Percentiles rank a stretch among this genome's conserved stretches.
These are phyloP conservation scores for Virgularia gustaviana DNA, from an alignment of 92 coral and sea anemone genomes.

Conservation along the genomic window DNA sequence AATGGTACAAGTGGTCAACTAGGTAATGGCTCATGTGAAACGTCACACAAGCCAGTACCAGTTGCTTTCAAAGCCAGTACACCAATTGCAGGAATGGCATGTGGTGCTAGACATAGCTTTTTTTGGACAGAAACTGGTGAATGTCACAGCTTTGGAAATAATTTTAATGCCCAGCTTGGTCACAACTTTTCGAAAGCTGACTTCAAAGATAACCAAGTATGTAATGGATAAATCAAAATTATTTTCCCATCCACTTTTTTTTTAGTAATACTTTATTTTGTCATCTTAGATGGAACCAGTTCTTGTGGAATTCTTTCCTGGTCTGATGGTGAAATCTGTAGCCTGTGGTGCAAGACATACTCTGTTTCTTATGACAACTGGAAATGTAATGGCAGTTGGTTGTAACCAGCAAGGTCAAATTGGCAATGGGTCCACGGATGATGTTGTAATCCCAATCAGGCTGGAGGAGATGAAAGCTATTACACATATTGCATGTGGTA, in stretches of 20 bases:
- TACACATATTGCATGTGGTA: slow-evolving; percentile 72
- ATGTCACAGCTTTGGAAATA: slow-evolving; percentile 93
- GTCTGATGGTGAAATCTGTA: slow-evolving; percentile 68
- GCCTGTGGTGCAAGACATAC: slow-evolving; percentile 99
- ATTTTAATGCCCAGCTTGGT: slow-evolving; percentile 93
- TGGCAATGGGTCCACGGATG: slow-evolving; percentile 65
- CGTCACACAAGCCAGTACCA: slow-evolving; percentile 62
- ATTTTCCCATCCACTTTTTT: too few species aligned
- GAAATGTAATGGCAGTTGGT: slow-evolving; percentile 89
- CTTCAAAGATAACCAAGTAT: slow-evolving; percentile 94
- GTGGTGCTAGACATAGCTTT: slow-evolving; percentile 95
- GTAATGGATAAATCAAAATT: too few species aligned
- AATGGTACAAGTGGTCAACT: slow-evolving; percentile 97
- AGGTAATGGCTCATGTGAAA: slow-evolving; percentile 69
- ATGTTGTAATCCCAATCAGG: slow-evolving; percentile 63
- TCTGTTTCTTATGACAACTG: slow-evolving; percentile 68
- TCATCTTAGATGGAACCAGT: slow-evolving; percentile 65
- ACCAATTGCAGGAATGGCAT: slow-evolving; percentile 68
- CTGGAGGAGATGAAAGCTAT: slow-evolving; percentile 59
- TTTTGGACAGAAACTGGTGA: slow-evolving; percentile 93
- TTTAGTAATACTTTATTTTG: too few species aligned
- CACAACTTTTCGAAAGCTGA: slow-evolving; percentile 95
- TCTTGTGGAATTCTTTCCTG: slow-evolving; percentile 76
- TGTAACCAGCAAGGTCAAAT: slow-evolving; percentile 84
- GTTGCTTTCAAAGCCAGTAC: slow-evolving; percentile 62